Evolutionary conservation across 2,888 invertebrate genomes (phyloP).

Genomic region (Lycophotia porphyrea): DNA sequence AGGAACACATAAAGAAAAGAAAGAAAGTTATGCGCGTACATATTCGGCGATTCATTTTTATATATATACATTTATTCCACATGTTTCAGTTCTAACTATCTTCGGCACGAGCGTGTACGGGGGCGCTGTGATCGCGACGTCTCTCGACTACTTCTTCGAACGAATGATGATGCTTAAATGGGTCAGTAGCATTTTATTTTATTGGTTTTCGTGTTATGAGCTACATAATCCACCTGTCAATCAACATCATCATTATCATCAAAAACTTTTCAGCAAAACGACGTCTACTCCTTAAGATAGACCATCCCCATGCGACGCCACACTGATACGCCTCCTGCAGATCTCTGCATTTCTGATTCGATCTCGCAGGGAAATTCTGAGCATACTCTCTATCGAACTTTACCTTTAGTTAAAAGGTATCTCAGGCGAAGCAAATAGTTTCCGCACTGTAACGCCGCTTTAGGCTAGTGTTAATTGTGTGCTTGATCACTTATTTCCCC

Average conservation of each 20-base stretch:
- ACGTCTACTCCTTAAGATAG: neutral
- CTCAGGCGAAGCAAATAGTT: neutral
- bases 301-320: neutral
- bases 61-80: neutral
- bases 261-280: neutral
- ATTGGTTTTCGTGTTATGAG: slow-evolving; percentile 3
- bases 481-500: neutral
- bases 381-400: neutral
- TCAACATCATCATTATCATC: neutral
- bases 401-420: neutral
- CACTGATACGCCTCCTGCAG: neutral
- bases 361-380: neutral
- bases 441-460: neutral
- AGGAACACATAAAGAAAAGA: too few species aligned
- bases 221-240: neutral
- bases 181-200: slow-evolving; percentile 78
- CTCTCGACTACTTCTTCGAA: slow-evolving; percentile 94
- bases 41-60: too few species aligned
- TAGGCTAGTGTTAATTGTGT: neutral
- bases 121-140: slow-evolving; percentile 92
- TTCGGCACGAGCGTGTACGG: slow-evolving; percentile 94
- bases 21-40: too few species aligned
- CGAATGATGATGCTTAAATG: slow-evolving; percentile 92
- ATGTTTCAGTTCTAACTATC: slow-evolving; percentile 91
- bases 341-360: neutral